Evolutionary conservation across 64 coral and sea anemone species (phyloP).

Genomic region (Stichodactyla helianthus): DNA sequence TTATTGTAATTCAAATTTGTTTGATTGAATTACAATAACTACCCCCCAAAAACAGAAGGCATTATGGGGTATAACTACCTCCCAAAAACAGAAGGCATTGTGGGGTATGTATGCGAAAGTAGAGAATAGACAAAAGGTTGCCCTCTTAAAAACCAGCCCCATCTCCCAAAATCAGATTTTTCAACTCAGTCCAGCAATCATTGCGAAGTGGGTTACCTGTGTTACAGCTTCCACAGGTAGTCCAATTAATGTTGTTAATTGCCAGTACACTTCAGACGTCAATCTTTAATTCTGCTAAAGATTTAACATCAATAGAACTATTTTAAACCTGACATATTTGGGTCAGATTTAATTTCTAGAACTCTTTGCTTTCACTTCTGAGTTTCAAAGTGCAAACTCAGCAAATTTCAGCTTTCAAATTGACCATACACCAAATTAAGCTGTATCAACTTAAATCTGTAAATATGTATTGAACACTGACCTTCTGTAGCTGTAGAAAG

Average conservation of each 20-base stretch:
- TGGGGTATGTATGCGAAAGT: no score
- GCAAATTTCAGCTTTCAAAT: neutral
- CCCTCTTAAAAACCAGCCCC: no score
- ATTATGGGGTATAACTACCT: no score
- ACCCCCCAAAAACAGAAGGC: no score
- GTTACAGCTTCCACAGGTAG: neutral
- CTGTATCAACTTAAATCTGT: neutral
- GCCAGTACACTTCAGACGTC: neutral
- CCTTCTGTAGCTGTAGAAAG: neutral
- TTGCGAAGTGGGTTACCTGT: neutral
- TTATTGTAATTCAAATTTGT: no score
- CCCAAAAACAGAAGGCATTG: no score
- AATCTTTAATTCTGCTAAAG: neutral
- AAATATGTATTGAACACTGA: neutral
- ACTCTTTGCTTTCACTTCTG: neutral
- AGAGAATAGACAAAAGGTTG: no score
- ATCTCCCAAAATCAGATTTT: no score
- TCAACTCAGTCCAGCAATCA: neutral
- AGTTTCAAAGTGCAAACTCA: neutral
- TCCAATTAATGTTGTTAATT: neutral
- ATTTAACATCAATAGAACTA: no score
- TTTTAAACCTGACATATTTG: no score
- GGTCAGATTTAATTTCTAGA: no score
- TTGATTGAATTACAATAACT: no score
- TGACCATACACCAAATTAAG: neutral